Base-by-base conservation (phyloP, 2,888 invertebrate species). In the Lissocephala sabroskyi region DNA sequence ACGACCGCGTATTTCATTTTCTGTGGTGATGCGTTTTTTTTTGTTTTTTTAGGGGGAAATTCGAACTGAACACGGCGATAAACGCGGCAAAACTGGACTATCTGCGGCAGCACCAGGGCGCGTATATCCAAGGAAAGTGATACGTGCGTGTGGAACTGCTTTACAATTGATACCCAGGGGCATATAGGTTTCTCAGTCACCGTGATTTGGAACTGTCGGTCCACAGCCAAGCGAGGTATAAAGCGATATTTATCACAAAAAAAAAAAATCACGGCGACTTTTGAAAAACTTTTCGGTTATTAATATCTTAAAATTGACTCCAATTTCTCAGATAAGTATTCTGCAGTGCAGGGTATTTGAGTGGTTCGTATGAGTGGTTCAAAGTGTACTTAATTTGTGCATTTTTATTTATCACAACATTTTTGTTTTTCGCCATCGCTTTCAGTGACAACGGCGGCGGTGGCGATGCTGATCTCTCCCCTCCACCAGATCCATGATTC, bases 81-180 rank as follows among this genome's bases (percentile, higher is more conserved):
- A 42, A 29, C 56, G 49, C 51, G 42, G 48, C 29, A 36, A 42
- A 62, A 70, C 68, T 70, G 68, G 59, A 44, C 49, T 41, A 46
- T 40, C 26, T 33, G 32, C 33, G 52, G 42, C 53, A 41, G 40
- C 42, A 35, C 9, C 42, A 26, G 45, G 57, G 50, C 52, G 56
- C 56, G 71, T 74, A 70, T 70, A 74, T 70, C 53, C 57, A 33
- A 41, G 51, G 30, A 55, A 50, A 49, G 36, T 48, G 52, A 45
- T 42, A 44, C 51, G 65, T 65, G 65, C 63, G 73, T 73, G 52
- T 35, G 29, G 29, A 9, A 26, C 6, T 59, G 56, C 62, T 30
- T 45, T 74, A 56, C 74, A 0, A 0, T 11, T 0, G 1, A 4
- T 5, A 0, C 3, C 14, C 26, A 26, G 1, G 40, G 51, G 62